Percentiles rank a stretch among this genome's conserved stretches.
Conservation (phyloP, 92 coral and sea anemone species). For the Chrysogorgia sp. region DNA sequence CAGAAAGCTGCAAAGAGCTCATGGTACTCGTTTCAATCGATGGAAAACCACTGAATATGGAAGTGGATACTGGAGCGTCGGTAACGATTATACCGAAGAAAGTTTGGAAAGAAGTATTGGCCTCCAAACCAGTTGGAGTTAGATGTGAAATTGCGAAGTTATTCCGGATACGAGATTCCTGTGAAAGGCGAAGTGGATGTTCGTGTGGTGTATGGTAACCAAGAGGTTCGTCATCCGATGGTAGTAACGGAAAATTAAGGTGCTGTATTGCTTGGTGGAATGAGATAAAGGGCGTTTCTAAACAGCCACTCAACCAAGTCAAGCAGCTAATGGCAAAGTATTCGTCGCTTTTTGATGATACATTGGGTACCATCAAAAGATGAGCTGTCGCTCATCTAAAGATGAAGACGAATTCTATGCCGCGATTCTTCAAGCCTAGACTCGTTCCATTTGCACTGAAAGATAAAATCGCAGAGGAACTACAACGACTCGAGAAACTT, state of each 20-base stretch:
- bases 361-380: slow-evolving; percentile 51
- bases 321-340: slow-evolving; percentile 29
- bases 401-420: slow-evolving; percentile 56
- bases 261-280: slow-evolving; percentile 36
- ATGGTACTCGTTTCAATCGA: slow-evolving; percentile 22
- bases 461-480: too few species aligned
- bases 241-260: slow-evolving; percentile 12
- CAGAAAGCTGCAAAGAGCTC: slow-evolving; percentile 34
- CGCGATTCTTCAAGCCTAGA: too few species aligned
- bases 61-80: slow-evolving; percentile 47
- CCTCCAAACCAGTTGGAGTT: slow-evolving; percentile 37
- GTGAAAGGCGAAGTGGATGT: slow-evolving; percentile 40
- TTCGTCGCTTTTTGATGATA: slow-evolving; percentile 52
- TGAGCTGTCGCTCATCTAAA: neutral
- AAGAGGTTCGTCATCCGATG: slow-evolving; percentile 26
- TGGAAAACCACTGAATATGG: slow-evolving; percentile 43
- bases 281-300: slow-evolving; percentile 32
- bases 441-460: too few species aligned
- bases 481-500: too few species aligned
- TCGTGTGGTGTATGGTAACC: slow-evolving; percentile 39
- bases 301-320: slow-evolving; percentile 11
- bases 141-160: slow-evolving; percentile 18
- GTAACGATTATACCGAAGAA: slow-evolving; percentile 39
- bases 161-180: slow-evolving; percentile 40
- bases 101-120: slow-evolving; percentile 42